A percentile compares a stretch with the other conserved stretches of the same genome.
Conservation (phyloP, 2,113 vertebrate genomes). For the Pipra filicauda region DNA sequence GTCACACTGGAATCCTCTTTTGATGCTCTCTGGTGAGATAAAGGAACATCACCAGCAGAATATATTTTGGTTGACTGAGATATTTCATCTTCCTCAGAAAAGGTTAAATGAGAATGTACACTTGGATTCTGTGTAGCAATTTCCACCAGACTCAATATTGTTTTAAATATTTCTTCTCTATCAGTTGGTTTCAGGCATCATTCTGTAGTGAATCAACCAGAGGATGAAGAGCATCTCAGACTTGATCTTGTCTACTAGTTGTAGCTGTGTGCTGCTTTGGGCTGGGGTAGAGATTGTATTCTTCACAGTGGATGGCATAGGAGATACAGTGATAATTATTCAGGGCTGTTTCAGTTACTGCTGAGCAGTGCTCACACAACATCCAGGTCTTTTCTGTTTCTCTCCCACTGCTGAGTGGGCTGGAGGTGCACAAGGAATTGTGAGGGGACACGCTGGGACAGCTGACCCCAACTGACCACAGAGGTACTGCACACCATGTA, state of each 20-base stretch:
- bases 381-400: background rate
- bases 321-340: background rate
- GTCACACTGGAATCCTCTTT: background rate
- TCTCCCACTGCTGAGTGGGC: background rate
- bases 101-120: background rate
- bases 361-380: background rate
- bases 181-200: background rate
- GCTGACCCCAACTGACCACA: background rate
- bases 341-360: background rate
- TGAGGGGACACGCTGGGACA: background rate
- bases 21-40: background rate
- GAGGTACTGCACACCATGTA: background rate
- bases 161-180: background rate
- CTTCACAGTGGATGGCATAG: background rate
- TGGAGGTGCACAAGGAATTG: background rate
- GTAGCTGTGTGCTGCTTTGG: background rate
- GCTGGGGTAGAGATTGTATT: background rate
- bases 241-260: background rate
- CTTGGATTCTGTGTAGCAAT: background rate
- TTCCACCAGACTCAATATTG: background rate
- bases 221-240: background rate
- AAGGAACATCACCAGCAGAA: background rate
- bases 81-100: background rate
- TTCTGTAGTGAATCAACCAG: background rate
- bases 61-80: background rate